These are phyloP conservation scores for Dicycla oo DNA, from an alignment of 2,888 invertebrate species.

Conservation along the genomic window DNA sequence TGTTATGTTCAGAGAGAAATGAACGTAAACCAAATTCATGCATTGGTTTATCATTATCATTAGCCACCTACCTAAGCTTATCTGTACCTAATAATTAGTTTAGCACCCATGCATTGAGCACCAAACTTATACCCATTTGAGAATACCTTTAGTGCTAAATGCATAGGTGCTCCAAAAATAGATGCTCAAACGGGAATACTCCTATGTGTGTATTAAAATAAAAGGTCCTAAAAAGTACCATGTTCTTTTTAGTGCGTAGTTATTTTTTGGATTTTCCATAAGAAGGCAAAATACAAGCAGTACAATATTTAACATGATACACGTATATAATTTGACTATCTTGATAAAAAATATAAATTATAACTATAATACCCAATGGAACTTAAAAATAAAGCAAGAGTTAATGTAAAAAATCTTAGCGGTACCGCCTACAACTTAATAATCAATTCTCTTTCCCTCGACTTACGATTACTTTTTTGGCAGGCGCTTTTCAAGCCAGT, in stretches of 20 bases:
- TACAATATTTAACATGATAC: background rate
- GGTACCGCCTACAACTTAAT: constrained; percentile 6
- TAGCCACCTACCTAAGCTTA: too few species aligned
- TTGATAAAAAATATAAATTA: background rate
- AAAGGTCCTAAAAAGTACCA: background rate
- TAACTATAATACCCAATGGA: background rate
- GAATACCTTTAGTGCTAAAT: too few species aligned
- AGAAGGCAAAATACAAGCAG: background rate
- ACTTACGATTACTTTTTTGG: constrained; percentile 15
- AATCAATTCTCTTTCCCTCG: background rate
- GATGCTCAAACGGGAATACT: too few species aligned
- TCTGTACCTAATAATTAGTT: too few species aligned
- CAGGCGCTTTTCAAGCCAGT: constrained; percentile 38
- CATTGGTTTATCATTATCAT: too few species aligned
- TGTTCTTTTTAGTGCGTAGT: background rate
- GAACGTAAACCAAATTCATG: too few species aligned
- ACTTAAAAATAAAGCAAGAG: background rate
- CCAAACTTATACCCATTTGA: too few species aligned
- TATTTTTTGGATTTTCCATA: background rate
- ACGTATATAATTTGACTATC: background rate
- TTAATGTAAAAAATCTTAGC: background rate
- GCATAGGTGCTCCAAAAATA: too few species aligned
- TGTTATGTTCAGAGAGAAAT: too few species aligned
- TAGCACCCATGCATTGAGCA: too few species aligned
- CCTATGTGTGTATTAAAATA: background rate